Evolutionary conservation across 2,888 invertebrate genomes (phyloP), one percentile per base, ranked within the genome.

Genomic region (Megaustenia siamemsis): DNA sequence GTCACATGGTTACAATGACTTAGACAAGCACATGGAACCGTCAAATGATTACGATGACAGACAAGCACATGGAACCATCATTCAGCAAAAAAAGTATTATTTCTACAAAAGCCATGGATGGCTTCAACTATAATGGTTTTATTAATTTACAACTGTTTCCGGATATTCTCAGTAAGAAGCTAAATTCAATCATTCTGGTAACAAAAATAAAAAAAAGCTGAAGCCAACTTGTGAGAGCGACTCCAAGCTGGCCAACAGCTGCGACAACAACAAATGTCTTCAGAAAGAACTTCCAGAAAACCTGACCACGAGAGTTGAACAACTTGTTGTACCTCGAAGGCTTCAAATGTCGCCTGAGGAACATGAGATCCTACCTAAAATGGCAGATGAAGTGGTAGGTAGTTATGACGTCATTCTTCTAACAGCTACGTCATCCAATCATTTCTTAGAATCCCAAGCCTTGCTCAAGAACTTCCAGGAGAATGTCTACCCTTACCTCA

Each of bases 361-460:
- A 10, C 43, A 73, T 12, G n/a, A 40, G 2, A 35, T 73, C 12
- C 60, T 84, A 18, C n/a, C 8, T 5, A 63, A 84, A 43, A 84
- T 84, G 84, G 71, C 79, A 12, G 35, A 68, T 15, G 60, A 79
- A 1, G 45, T 79, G n/a, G 24, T 32, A 6, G 73, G 79, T 12
- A 24, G 3, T 32, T 79, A 56, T 63, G 86, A 86, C 28, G 21
- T 86, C n/a, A 79, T 85, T 24, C 76, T 86, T 40, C 45, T 86
- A 49, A 82, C 84, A 18, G 84, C 84, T 1, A 82, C 82, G n/a
- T 86, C 86, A 2, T 77, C 84, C 38, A 86, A 86, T 40, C 86
- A 86, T 66, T 86, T 69, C 40, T 53, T 75, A 3, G 86, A 86
- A 63, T 76, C 73, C 0, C 86, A 83, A 32, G 86, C 83, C 10